Conservation (phyloP, 1,140 invertebrate genomes). For the Lethocerus indicus region DNA sequence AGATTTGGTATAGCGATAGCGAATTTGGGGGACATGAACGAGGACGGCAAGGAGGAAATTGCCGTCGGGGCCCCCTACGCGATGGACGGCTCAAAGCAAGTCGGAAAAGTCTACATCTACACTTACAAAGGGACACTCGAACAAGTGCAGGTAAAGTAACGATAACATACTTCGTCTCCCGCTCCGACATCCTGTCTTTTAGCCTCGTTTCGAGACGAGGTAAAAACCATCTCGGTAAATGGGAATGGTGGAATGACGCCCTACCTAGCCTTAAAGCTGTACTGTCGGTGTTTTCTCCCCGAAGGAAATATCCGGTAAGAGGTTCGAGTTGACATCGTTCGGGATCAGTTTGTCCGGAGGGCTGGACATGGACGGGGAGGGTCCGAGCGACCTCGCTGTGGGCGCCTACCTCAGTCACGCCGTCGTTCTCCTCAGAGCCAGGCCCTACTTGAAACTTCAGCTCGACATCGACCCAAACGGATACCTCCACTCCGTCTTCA, state of each 20-base stretch:
- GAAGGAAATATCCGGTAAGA: constrained; percentile 36
- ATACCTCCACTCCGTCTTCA: too few species aligned
- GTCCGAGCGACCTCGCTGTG: constrained; percentile 77
- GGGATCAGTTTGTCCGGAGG: constrained; percentile 81
- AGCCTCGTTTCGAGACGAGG: too few species aligned
- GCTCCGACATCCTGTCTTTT: constrained; percentile 38
- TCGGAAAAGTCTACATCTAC: constrained; percentile 78
- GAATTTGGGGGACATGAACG: constrained; percentile 78
- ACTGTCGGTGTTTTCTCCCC: too few species aligned
- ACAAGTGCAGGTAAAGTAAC: too few species aligned
- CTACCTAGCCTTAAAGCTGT: too few species aligned
- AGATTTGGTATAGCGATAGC: constrained; percentile 74
- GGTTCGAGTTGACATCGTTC: constrained; percentile 47
- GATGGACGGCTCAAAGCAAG: constrained; percentile 50
- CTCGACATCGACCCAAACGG: too few species aligned
- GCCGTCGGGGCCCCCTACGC: constrained; percentile 91
- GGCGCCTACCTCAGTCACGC: constrained; percentile 71
- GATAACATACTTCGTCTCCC: too few species aligned
- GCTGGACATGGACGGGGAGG: constrained; percentile 77
- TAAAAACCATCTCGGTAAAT: too few species aligned
- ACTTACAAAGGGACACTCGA: constrained; percentile 49
- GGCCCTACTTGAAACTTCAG: too few species aligned
- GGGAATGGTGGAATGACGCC: too few species aligned
- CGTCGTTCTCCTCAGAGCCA: constrained; percentile 51
- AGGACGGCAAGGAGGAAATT: constrained; percentile 75